Evolutionary conservation across 2,113 vertebrate genomes (phyloP).

Genomic region (Pelmatolapia mariae): DNA sequence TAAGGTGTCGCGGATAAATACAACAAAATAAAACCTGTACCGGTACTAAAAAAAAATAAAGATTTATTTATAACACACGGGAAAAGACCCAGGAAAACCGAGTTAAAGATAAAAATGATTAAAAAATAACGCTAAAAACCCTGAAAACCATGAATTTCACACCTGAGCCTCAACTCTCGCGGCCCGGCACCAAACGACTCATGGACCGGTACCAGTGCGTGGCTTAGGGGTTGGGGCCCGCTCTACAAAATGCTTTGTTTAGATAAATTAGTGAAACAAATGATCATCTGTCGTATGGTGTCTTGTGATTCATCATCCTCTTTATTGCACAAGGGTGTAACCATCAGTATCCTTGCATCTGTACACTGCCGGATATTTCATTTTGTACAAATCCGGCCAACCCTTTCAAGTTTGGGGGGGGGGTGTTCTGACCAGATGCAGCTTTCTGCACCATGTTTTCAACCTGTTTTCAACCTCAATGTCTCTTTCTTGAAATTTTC

Average conservation of each 20-base stretch:
- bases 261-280: neutral
- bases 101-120: neutral
- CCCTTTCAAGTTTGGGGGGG: neutral
- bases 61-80: neutral
- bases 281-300: neutral
- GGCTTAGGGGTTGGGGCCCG: neutral
- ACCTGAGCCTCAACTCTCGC: neutral
- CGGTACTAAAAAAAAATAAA: neutral
- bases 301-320: neutral
- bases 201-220: neutral
- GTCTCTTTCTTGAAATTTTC: neutral
- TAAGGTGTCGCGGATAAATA: neutral
- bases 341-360: neutral
- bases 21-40: neutral
- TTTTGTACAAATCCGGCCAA: neutral
- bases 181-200: neutral
- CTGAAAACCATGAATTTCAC: neutral
- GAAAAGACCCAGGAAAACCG: accelerated
- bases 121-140: neutral
- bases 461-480: neutral
- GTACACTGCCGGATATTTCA: neutral
- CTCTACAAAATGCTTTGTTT: neutral
- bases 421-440: neutral
- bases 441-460: neutral
- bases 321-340: neutral